Base-by-base conservation (phyloP, 1,140 invertebrate species). In the Monomorium pharaonis region DNA sequence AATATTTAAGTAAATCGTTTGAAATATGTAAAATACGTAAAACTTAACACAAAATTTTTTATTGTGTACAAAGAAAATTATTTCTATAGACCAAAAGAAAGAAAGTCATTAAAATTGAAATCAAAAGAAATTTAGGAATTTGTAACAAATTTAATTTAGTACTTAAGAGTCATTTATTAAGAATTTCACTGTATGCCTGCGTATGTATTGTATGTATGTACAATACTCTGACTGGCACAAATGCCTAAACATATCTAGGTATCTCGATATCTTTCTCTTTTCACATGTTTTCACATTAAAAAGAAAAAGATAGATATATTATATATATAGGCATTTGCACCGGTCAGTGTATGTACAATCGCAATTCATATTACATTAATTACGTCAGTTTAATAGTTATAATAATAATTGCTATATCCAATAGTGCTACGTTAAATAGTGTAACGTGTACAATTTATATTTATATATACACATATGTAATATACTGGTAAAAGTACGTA, bases 381-480 rank as follows among this genome's bases (percentile, higher is more conserved):
- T 63, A 78, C 12, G n/a, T 7, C n/a, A 33, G 33, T 78, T 78
- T 18, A 65, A 78, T 37, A 67, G 27, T 12, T 9, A 37, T 24
- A 78, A 60, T 69, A 80, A 67, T 67, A 56, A 42, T 47, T 80
- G n/a, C n/a, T n/a, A n/a, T 16, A 2, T 67, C 10, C 30, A 18
- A 58, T n/a, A n/a, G 44, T 30, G 16, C 21, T 69, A 63, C 16
- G 47, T 27, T 54, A 69, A 80, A 54, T 80, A 14, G 27, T 14
- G 37, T 27, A 72, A 70, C 33, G 58, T 33, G 47, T 33, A 74
- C 54, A 72, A 83, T 83, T 18, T 58, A 72, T 81, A 0, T 37
- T 37, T 37, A 37, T 37, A 37, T 7, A 80, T 47, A 63, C n/a
- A 74, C 42, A 83, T 83, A 69, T 74, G 70, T 42, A 58, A 58